Evolutionary conservation across 1,140 invertebrate genomes (phyloP), one percentile per base, ranked within the genome.

Genomic region (Zaprionus gabonicus): DNA sequence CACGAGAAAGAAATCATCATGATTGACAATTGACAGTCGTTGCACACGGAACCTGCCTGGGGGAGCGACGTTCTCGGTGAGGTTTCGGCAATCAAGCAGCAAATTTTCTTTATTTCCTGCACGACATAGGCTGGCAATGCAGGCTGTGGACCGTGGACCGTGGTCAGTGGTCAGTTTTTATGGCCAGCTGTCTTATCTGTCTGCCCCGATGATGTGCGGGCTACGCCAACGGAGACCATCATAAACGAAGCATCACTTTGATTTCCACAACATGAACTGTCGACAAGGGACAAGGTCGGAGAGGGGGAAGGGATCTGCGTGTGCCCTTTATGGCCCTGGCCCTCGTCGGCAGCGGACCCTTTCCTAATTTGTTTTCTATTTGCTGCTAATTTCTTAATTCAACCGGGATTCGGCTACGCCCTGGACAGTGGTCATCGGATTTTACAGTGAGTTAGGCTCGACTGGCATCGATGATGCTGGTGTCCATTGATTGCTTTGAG

Each of bases 341-440:
- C 9, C 9, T 34, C 9, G 31, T 34, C 31, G 41, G 46, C 51
- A 70, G 56, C 31, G 60, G 82, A 87, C 84, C 84, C 84, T 88
- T 84, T 90, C 81, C 85, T 90, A 88, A 88, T 88, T 88, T 90
- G 81, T 90, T 90, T 90, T 88, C 84, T 76, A 88, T 88, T 88
- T 90, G 78, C 75, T 76, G 88, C 84, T 88, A 88, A 88, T 88
- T 88, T 88, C 84, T 88, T 88, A 81, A 90, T 88, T 88, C 88
- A 49, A 44, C 62, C 70, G 66, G 69, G 82, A 23, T 25, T 51
- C 46, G 2, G 53, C 77, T 81, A 57, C 55, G 56, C 53, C 49
- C 41, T 58, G n/a, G 38, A 36, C 51, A 36, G 34, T 65, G 60
- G 64, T 68, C 71, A 77, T 68, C 63, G 60, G 60, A 57, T 72